A percentile compares a stretch with the other conserved stretches of the same genome.
Evolutionary conservation across 2,113 vertebrate genomes (phyloP).

Genomic region (Antennarius striatus): DNA sequence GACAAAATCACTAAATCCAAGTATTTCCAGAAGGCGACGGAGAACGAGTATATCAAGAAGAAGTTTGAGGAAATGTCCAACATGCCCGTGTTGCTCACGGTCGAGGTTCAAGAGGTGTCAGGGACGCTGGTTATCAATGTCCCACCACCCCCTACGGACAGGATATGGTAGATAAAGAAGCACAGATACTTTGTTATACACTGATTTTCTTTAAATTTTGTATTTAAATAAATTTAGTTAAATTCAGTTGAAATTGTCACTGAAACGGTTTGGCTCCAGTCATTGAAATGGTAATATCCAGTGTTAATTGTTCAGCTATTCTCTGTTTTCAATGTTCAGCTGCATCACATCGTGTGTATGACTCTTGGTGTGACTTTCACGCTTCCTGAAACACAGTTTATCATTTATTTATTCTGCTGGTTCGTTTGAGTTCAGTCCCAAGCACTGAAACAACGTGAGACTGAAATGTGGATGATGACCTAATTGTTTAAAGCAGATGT

Average conservation of each 20-base stretch:
- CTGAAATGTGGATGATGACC: too few relatives aligned
- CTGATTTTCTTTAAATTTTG: neutral
- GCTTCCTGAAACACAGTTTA: too few relatives aligned
- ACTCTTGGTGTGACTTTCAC: too few relatives aligned
- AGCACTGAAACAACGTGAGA: neutral
- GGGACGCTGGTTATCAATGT: constrained; percentile 85
- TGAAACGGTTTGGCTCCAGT: too few relatives aligned
- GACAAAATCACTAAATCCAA: constrained; percentile 91
- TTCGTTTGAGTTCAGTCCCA: neutral
- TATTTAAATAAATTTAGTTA: too few relatives aligned
- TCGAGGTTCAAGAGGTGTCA: constrained; percentile 87
- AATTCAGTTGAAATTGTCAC: too few relatives aligned
- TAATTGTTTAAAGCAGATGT: too few relatives aligned
- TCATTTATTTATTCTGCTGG: constrained; percentile 1
- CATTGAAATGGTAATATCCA: too few relatives aligned
- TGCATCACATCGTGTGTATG: too few relatives aligned
- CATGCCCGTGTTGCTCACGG: constrained; percentile 85
- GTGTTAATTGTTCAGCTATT: too few relatives aligned
- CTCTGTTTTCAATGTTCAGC: too few relatives aligned
- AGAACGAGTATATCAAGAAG: constrained; percentile 91
- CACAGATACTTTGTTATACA: neutral
- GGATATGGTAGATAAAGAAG: constrained; percentile 83
- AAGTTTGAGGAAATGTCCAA: constrained; percentile 93
- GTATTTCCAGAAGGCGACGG: constrained; percentile 89
- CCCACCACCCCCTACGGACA: constrained; percentile 86